Evolutionary conservation across 2,797 vertebrate species (phyloP).

Genomic region (Melanotaenia nigrans): DNA sequence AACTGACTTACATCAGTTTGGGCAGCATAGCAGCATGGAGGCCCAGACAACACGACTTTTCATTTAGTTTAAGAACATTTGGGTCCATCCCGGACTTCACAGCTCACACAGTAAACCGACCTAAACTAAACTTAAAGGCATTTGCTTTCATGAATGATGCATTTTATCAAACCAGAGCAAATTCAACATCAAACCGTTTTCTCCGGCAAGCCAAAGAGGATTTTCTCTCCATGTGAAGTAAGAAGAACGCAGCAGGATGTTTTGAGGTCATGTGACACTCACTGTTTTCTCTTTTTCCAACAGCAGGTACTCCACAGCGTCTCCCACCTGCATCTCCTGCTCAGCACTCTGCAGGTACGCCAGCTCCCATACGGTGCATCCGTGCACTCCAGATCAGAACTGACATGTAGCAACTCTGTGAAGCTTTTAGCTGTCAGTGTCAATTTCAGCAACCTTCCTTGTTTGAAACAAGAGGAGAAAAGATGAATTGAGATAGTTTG

Average conservation of each 20-base stretch:
- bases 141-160: background rate
- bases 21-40: background rate
- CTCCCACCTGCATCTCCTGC: conserved; percentile 89
- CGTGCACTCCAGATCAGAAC: conserved; percentile 12
- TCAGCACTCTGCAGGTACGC: conserved; percentile 91
- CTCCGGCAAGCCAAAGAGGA: background rate
- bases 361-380: background rate
- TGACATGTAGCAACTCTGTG: conserved; percentile 6
- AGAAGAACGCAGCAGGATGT: background rate
- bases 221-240: conserved; percentile 1
- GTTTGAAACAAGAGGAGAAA: background rate
- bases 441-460: background rate
- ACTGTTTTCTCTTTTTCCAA: conserved; percentile 49
- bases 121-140: background rate
- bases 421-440: conserved; percentile 7
- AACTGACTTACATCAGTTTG: background rate
- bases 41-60: background rate
- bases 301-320: conserved; percentile 92
- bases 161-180: background rate
- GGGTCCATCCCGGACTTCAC: background rate
- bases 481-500: background rate
- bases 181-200: background rate
- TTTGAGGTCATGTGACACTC: conserved; percentile 22
- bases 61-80: background rate
- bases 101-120: background rate